These are phyloP conservation scores for Cremastinae sp. DNA, from an alignment of 2,888 invertebrate genomes.

Conservation along the genomic window DNA sequence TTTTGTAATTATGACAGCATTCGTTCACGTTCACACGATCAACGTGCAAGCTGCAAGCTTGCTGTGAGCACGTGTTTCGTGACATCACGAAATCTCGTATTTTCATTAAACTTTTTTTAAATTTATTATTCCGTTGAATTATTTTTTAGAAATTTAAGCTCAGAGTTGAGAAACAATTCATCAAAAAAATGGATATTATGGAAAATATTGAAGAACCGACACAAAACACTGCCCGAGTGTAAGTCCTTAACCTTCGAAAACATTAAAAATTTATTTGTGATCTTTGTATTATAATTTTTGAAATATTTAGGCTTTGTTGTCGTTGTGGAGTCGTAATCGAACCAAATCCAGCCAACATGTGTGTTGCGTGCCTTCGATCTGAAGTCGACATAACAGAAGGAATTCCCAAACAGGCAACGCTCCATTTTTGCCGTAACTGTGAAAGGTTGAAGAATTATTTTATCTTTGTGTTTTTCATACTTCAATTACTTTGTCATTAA, in stretches of 20 bases:
- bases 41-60: too few relatives aligned
- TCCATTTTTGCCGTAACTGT: constrained; percentile 96
- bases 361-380: constrained; percentile 94
- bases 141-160: neutral
- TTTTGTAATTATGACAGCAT: too few relatives aligned
- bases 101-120: too few relatives aligned
- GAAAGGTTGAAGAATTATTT: constrained; percentile 85
- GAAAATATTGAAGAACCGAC: constrained; percentile 47
- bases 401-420: constrained; percentile 94
- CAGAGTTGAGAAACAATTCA: neutral
- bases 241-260: constrained; percentile 47
- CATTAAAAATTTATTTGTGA: too few relatives aligned
- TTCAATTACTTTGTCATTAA: too few relatives aligned
- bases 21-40: too few relatives aligned
- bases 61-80: too few relatives aligned
- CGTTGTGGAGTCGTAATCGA: constrained; percentile 95
- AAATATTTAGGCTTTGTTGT: constrained; percentile 89
- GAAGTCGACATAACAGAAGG: constrained; percentile 97
- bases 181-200: constrained; percentile 53
- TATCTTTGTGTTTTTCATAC: neutral
- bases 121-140: too few relatives aligned
- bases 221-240: constrained; percentile 54
- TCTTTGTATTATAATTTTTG: neutral
- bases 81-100: too few relatives aligned
- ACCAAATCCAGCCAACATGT: constrained; percentile 98